A percentile compares a stretch with the other conserved stretches of the same genome.
These are phyloP conservation scores for Drosophila trapezifrons DNA, from an alignment of 1,140 invertebrate genomes.

Conservation along the genomic window DNA sequence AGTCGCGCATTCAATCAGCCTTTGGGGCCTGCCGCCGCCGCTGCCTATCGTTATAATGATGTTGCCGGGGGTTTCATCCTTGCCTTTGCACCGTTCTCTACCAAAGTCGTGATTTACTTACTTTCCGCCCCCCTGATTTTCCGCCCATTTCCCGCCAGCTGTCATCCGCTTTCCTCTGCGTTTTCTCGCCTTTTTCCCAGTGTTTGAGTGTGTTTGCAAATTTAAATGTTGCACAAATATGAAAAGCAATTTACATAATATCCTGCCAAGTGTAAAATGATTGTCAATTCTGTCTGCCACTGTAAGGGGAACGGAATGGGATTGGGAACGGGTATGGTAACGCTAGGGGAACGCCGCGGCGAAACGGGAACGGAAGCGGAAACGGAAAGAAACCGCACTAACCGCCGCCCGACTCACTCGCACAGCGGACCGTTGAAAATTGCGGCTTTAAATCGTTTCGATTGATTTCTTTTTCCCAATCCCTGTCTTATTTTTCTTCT, in stretches of 20 bases:
- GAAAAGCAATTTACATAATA: slow-evolving; percentile 83
- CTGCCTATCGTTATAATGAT: slow-evolving; percentile 76
- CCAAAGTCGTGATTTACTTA: slow-evolving; percentile 71
- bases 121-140: slow-evolving; percentile 26
- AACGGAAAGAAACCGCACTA: slow-evolving; percentile 42
- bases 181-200: slow-evolving; percentile 2
- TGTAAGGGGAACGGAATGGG: slow-evolving; percentile 25
- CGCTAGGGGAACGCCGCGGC: not conserved
- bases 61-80: slow-evolving; percentile 55
- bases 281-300: slow-evolving; percentile 75
- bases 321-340: not conserved
- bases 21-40: slow-evolving; percentile 6
- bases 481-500: not conserved
- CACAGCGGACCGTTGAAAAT: slow-evolving; percentile 16
- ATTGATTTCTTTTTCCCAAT: slow-evolving; percentile 7
- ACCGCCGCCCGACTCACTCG: slow-evolving; percentile 14
- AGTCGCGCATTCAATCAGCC: slow-evolving; percentile 45
- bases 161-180: slow-evolving; percentile 35
- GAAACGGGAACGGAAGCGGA: slow-evolving; percentile 8
- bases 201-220: slow-evolving; percentile 55
- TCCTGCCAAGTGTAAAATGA: slow-evolving; percentile 82
- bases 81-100: slow-evolving; percentile 35
- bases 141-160: slow-evolving; percentile 29
- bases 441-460: slow-evolving; percentile 33
- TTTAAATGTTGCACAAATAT: slow-evolving; percentile 83